These are phyloP conservation scores for Calosoma granatense DNA, from an alignment of 1,140 invertebrate genomes.

Conservation along the genomic window DNA sequence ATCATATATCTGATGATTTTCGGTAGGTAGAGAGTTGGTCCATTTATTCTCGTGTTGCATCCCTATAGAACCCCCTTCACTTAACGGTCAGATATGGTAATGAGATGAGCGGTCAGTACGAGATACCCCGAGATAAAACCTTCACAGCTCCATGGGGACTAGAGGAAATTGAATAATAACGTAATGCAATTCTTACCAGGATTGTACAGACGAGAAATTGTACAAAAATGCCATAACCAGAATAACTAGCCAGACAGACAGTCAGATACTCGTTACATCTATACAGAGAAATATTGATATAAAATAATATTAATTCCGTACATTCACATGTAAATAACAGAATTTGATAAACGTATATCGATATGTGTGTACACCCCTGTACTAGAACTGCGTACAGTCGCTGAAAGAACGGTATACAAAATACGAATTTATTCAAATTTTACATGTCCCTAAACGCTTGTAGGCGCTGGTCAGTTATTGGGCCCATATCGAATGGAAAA, in stretches of 20 bases:
- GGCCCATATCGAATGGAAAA: background rate
- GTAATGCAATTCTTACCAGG: conserved; percentile 5
- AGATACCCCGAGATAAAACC: conserved; percentile 4
- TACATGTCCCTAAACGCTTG: background rate
- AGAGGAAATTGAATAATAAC: background rate
- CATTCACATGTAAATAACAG: background rate
- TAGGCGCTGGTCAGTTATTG: conserved; percentile 5
- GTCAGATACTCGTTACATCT: too few relatives aligned
- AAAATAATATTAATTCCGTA: background rate
- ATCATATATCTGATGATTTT: too few relatives aligned
- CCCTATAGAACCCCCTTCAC: conserved; percentile 1
- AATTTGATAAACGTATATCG: background rate
- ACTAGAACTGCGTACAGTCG: background rate
- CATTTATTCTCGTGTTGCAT: background rate
- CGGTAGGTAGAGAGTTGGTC: too few relatives aligned
- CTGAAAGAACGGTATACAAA: background rate
- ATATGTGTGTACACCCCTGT: background rate
- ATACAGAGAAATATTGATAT: background rate
- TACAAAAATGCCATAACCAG: background rate
- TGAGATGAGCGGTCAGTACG: background rate
- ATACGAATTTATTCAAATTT: conserved; percentile 3
- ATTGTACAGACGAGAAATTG: background rate
- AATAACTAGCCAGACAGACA: too few relatives aligned
- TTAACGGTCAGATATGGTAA: conserved; percentile 8
- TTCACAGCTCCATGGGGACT: background rate